Base-by-base conservation (phyloP, 2,113 vertebrate species). In the Gasterosteus nipponicus region DNA sequence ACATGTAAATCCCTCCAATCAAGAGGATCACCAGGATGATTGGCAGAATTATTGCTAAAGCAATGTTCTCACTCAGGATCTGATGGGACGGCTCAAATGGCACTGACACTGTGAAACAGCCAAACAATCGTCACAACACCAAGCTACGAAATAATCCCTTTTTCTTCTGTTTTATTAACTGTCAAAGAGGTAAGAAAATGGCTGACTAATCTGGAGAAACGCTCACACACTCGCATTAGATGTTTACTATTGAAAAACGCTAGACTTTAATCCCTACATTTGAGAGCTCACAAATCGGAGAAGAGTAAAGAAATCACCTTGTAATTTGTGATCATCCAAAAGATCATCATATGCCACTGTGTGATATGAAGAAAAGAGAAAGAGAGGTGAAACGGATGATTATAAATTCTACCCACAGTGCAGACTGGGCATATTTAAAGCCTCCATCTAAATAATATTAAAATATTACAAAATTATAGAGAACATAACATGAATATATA, bases 1-100 rank as follows among this genome's bases (percentile, higher is more conserved):
- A 97, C 92, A 98, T 93, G 84, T 97, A 98, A 75, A 98, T 96
- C 26, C 96, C 96, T 76, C 95, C 96, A 87, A 96, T 96, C n/a
- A 98, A 92, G 18, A 97, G 89, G 68, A 97, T 95, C 87, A 97
- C 96, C 83, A 98, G 82, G 85, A 96, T 95, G 19, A 98, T 95
- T 59, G 97, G 97, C 87, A 98, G 89, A 84, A 97, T 95, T 81
- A 98, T 97, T 10, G 97, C 96, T 92, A 98, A 81, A 72, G 96
- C 96, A 1, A 98, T 96, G 86, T 97, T 96, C 74, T 96, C 96
- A 22, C 96, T 96, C 83, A 96, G 92, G 89, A 96, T 95, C 91
- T 96, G 96, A 79, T 95, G 94, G 44, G 96, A 95, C 0, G 96
- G 95, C 79, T 96, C 95, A 22, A 95, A 96, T 7, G 96, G 93